These are phyloP conservation scores for Tenualosa thibaudeaui DNA, from an alignment of 2,797 vertebrate species.

Conservation along the genomic window DNA sequence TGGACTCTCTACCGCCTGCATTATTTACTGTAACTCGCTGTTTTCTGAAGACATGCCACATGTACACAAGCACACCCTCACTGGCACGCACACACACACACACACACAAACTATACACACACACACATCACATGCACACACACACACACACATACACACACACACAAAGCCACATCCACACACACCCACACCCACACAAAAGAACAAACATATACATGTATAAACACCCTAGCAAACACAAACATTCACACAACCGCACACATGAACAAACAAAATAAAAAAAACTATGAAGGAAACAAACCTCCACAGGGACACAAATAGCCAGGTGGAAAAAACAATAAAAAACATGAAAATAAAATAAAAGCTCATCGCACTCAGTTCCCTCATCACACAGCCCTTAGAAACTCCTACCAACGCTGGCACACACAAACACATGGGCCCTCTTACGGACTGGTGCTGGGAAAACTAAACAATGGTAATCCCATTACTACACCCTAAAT, in stretches of 20 bases:
- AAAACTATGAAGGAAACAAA: slow-evolving; percentile 27
- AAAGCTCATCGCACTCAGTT: slow-evolving; percentile 8
- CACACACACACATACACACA: slow-evolving; percentile 13
- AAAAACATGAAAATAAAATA: not conserved
- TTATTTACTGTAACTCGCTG: slow-evolving; percentile 40
- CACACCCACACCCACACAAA: slow-evolving; percentile 26
- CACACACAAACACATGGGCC: slow-evolving; percentile 45
- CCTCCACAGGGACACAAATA: not conserved
- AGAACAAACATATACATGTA: slow-evolving; percentile 16
- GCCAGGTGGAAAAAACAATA: not conserved
- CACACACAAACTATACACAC: not conserved
- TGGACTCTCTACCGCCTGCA: slow-evolving; percentile 34
- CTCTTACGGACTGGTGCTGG: slow-evolving; percentile 71
- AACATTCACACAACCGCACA: slow-evolving; percentile 29
- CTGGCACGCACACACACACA: slow-evolving; percentile 11
- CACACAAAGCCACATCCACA: slow-evolving; percentile 29
- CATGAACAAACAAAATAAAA: slow-evolving; percentile 22
- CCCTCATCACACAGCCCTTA: not conserved
- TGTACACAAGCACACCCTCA: slow-evolving; percentile 7
- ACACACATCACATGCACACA: not conserved
- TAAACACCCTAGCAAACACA: slow-evolving; percentile 19
- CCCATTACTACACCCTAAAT: slow-evolving; percentile 78
- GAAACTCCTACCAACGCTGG: not conserved
- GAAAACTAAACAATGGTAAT: slow-evolving; percentile 84
- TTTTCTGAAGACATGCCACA: slow-evolving; percentile 35